Evolutionary conservation across 1,140 invertebrate species (phyloP).

Genomic region (Zaprionus davidi): DNA sequence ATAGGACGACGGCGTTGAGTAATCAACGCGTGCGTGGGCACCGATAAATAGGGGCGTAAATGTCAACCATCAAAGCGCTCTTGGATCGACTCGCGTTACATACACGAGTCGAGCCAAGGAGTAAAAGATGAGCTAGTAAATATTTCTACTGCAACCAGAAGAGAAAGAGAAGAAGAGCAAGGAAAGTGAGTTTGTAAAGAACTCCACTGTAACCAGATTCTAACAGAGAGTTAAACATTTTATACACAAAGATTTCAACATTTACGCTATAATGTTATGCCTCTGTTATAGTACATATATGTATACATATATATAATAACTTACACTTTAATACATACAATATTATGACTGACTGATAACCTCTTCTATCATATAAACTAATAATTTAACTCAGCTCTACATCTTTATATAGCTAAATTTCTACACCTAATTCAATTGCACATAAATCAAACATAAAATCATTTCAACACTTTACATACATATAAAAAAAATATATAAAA

Average conservation of each 20-base stretch:
- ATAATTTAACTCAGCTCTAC: too few species aligned
- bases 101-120: too few species aligned
- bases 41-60: neutral
- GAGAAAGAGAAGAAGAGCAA: neutral
- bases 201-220: too few species aligned
- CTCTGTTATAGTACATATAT: too few species aligned
- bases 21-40: neutral
- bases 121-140: neutral
- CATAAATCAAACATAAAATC: too few species aligned
- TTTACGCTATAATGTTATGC: too few species aligned
- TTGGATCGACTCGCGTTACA: neutral
- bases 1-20: neutral
- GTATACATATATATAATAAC: too few species aligned
- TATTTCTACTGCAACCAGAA: neutral
- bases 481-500: neutral
- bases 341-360: neutral
- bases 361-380: neutral
- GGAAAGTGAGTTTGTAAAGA: neutral
- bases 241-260: too few species aligned
- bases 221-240: too few species aligned
- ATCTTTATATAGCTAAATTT: too few species aligned
- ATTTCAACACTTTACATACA: neutral
- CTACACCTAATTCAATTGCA: too few species aligned
- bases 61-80: neutral
- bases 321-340: too few species aligned